These are phyloP conservation scores for Junco hyemalis DNA, from an alignment of 2,113 vertebrate species.

Conservation along the genomic window DNA sequence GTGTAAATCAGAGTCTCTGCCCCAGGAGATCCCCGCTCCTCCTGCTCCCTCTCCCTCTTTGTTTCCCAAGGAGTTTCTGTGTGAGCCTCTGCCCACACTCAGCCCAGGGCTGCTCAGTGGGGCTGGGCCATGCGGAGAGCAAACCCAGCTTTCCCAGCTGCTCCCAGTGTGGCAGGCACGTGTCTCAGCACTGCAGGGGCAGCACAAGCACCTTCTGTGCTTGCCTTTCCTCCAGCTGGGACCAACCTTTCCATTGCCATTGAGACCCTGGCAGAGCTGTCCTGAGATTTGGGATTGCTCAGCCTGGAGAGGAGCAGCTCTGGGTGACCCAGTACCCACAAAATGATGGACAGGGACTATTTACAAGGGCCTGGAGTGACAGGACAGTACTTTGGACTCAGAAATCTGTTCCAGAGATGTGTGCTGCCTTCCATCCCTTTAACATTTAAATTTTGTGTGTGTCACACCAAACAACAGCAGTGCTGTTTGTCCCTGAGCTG, in stretches of 20 bases:
- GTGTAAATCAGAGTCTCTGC: background rate
- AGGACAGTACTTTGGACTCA: background rate
- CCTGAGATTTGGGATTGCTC: background rate
- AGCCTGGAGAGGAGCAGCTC: background rate
- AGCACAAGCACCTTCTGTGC: background rate
- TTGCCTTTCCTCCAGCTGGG: background rate
- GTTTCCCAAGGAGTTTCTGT: background rate
- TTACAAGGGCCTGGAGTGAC: background rate
- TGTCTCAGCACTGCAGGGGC: background rate
- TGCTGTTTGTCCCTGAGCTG: background rate
- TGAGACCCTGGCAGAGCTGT: background rate
- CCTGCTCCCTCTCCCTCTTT: background rate
- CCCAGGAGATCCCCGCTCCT: background rate
- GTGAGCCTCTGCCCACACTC: background rate
- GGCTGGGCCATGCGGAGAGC: background rate
- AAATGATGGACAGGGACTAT: background rate
- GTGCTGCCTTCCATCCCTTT: background rate
- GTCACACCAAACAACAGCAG: background rate
- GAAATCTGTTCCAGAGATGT: background rate
- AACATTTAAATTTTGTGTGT: background rate
- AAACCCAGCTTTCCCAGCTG: background rate
- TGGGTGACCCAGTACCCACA: background rate
- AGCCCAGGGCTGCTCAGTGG: background rate
- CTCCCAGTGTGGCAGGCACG: background rate
- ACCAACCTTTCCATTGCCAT: background rate